Base-by-base conservation (phyloP, 2,113 vertebrate genomes). In the Delphinapterus leucas region DNA sequence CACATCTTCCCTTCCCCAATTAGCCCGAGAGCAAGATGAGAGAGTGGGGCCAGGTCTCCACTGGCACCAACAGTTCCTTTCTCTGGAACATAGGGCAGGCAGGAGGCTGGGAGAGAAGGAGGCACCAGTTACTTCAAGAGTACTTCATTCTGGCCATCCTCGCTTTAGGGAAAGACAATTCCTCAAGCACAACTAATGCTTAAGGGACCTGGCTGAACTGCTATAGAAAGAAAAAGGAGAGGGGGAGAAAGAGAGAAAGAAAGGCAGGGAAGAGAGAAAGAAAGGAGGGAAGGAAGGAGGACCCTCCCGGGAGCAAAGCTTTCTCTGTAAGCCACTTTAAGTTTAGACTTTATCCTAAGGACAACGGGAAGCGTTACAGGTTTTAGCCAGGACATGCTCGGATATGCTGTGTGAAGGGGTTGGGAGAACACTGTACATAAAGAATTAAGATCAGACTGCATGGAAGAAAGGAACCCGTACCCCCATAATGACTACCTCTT, bases 1-100 rank as follows among this genome's bases (percentile, higher is more conserved):
- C 99, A 99, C 99, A 99, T 99, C 98, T 99, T 99, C 25, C 99
- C 99, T 98, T 99, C 99, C 98, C 99, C 99, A 98, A 99, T 99
- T 68, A 99, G 98, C 67, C 99, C 99, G 49, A 99, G 98, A 41
- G 99, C 99, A 95, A 99, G 99, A 97, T 99, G 99, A 96, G 99
- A 99, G 70, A 99, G 99, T 0, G 99, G 99, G 1, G 99, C 99
- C 23, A 99, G 99, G 97, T 99, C 99, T 98, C 99, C 99, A 0
- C 99, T 99, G 88, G 99, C 99, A 91, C 99, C 99, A 60, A 99
- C 99, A 0, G 99, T 99, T 44, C 99, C 99, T 97, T 99, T 99
- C 98, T 99, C 99, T 33, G 99, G 99, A 95, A 99, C 99, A 1
- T 99, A 99, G 53, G 99, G 99, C 76, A 99, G 99, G 98, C 99